These are phyloP conservation scores for Naso thynnoides DNA, from an alignment of 2,797 vertebrate genomes.

Conservation along the genomic window DNA sequence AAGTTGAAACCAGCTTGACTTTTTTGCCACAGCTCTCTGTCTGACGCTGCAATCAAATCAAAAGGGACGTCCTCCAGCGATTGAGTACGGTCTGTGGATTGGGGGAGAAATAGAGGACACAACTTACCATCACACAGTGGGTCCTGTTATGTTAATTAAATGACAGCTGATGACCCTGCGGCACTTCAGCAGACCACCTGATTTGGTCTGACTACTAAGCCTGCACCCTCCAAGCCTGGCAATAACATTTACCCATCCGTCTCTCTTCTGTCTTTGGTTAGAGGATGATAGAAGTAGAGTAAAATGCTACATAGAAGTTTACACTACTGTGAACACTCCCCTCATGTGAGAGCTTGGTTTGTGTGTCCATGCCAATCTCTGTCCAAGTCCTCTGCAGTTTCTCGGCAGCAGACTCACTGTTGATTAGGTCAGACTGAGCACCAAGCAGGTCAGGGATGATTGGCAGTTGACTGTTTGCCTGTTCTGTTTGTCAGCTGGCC, in stretches of 20 bases:
- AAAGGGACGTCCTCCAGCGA: too few species aligned
- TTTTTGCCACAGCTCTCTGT: too few species aligned
- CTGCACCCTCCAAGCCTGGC: background rate
- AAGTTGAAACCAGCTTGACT: too few species aligned
- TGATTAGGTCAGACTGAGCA: constrained; percentile 58
- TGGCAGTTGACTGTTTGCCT: constrained; percentile 66
- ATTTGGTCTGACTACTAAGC: background rate
- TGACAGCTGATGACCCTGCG: too few species aligned
- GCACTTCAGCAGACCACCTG: too few species aligned
- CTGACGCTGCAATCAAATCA: background rate
- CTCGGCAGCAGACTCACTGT: constrained; percentile 35
- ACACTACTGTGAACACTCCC: background rate
- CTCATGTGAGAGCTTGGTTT: background rate
- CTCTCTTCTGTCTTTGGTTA: background rate
- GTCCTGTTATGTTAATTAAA: too few species aligned
- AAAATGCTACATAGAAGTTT: background rate
- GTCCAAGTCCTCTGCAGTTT: constrained; percentile 22
- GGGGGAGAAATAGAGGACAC: too few species aligned
- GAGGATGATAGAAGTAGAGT: background rate
- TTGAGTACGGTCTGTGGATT: too few species aligned
- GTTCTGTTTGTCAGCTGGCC: constrained; percentile 62
- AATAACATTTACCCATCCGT: constrained; percentile 9
- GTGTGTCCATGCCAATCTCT: constrained; percentile 9
- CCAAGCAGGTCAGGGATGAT: constrained; percentile 61
- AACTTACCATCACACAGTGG: too few species aligned